phyloP scores from a whole-genome alignment of 1,140 invertebrate species.

The Listronotus bonariensis region DNA sequence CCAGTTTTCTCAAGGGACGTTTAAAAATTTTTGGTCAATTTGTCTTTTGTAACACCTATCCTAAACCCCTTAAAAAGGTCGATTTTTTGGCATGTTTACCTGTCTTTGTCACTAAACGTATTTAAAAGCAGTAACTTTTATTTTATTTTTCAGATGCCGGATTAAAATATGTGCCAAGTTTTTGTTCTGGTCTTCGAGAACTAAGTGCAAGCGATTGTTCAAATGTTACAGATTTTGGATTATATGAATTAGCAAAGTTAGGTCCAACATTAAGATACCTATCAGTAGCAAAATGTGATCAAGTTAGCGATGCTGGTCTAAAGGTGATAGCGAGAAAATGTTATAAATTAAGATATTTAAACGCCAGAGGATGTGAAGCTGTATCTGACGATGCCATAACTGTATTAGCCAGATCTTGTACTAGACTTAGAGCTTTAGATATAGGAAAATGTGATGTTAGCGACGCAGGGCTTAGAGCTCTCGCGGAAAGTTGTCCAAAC shows the following conservation, averaged over 20 bases:
- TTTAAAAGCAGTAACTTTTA: too few species aligned
- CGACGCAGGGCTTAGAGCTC: conserved; percentile 79
- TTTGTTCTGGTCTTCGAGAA: conserved; percentile 81
- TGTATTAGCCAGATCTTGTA: conserved; percentile 80
- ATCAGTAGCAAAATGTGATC: conserved; percentile 88
- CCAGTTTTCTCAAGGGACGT: too few species aligned
- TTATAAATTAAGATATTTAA: conserved; percentile 87
- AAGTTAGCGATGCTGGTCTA: conserved; percentile 80
- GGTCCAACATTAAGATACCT: conserved; percentile 83
- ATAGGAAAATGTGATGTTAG: conserved; percentile 93
- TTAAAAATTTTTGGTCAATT: too few species aligned
- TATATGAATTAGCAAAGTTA: conserved; percentile 86
- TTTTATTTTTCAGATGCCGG: conserved; percentile 66
- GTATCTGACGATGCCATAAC: conserved; percentile 88
- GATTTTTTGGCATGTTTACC: too few species aligned
- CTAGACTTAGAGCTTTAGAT: conserved; percentile 81
- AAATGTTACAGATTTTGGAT: conserved; percentile 87
- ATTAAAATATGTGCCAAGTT: conserved; percentile 81
- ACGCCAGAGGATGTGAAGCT: conserved; percentile 88
- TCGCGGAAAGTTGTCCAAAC: conserved; percentile 88
- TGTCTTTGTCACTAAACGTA: too few species aligned
- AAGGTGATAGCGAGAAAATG: conserved; percentile 86
- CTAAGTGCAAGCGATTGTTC: conserved; percentile 89
- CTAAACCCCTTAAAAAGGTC: too few species aligned
- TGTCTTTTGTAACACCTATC: too few species aligned